These are phyloP conservation scores for Callyntrura sp. DNA, from an alignment of 2,888 invertebrate genomes.

Conservation along the genomic window DNA sequence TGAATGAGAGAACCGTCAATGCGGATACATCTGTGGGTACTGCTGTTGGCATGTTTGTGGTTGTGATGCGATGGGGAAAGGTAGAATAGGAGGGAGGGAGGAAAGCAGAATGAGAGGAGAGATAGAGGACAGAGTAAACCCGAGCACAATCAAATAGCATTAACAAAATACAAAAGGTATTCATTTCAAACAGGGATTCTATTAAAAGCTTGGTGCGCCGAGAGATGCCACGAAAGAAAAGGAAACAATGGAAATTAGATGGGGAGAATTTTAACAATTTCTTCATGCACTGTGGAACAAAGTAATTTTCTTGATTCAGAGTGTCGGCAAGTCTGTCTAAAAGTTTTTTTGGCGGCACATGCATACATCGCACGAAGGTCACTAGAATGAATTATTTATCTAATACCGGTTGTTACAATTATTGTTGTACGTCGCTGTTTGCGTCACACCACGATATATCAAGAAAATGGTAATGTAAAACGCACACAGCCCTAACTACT, in stretches of 20 bases:
- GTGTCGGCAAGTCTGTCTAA: constrained; percentile 47
- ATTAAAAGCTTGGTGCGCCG: constrained; percentile 25
- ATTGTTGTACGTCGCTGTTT: background rate
- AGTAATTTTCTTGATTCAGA: constrained; percentile 74
- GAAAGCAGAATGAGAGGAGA: background rate
- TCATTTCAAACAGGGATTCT: constrained; percentile 42
- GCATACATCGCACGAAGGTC: background rate
- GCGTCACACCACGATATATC: background rate
- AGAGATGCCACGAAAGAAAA: constrained; percentile 45
- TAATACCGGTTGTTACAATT: background rate
- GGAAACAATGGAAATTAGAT: constrained; percentile 77
- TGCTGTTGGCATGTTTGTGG: background rate
- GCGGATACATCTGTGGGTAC: background rate
- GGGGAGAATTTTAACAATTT: constrained; percentile 65
- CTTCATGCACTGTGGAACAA: constrained; percentile 76
- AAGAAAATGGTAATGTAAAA: background rate
- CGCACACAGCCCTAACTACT: background rate
- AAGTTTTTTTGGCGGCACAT: constrained; percentile 19
- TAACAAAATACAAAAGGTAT: constrained; percentile 43
- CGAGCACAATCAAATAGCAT: constrained; percentile 11
- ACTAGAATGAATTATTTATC: background rate
- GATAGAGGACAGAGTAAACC: background rate
- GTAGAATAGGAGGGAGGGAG: background rate
- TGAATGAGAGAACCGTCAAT: too few species aligned
- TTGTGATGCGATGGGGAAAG: background rate